Conservation (phyloP, 2,113 vertebrate species). For the Bujurquina vittata region DNA sequence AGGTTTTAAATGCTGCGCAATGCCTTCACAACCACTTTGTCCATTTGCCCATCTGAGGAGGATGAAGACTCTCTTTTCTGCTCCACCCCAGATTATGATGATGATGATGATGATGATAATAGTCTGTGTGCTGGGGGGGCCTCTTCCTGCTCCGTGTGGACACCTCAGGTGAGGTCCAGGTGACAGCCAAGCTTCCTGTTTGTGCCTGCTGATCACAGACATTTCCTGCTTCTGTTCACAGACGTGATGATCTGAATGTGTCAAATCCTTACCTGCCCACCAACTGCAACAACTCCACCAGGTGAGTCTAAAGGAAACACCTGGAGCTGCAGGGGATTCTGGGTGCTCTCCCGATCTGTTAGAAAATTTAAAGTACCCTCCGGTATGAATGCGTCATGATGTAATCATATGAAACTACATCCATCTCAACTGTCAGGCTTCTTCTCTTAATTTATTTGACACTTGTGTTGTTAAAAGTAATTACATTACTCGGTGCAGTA, state of each 20-base stretch:
- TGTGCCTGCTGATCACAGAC: background rate
- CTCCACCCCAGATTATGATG: background rate
- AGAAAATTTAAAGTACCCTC: background rate
- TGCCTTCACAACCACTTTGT: background rate
- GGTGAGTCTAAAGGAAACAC: background rate
- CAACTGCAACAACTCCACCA: background rate
- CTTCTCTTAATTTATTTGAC: background rate
- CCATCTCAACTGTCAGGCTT: background rate
- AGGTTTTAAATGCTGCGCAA: background rate
- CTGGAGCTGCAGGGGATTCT: background rate
- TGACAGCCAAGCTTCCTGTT: background rate
- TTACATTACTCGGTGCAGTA: background rate
- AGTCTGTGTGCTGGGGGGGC: slow-evolving; percentile 4
- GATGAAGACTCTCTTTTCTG: background rate
- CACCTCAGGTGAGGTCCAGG: slow-evolving; percentile 24
- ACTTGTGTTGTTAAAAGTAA: background rate
- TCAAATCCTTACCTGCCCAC: background rate
- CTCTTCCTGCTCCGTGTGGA: background rate
- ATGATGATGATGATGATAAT: background rate
- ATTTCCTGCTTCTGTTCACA: slow-evolving; percentile 7
- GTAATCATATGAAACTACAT: background rate
- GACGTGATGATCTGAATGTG: background rate
- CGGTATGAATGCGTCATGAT: background rate
- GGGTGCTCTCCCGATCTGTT: background rate
- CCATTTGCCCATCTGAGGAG: background rate